These are phyloP conservation scores for Trissonchulus sp. DNA, from an alignment of 2,888 invertebrate species.

Conservation along the genomic window DNA sequence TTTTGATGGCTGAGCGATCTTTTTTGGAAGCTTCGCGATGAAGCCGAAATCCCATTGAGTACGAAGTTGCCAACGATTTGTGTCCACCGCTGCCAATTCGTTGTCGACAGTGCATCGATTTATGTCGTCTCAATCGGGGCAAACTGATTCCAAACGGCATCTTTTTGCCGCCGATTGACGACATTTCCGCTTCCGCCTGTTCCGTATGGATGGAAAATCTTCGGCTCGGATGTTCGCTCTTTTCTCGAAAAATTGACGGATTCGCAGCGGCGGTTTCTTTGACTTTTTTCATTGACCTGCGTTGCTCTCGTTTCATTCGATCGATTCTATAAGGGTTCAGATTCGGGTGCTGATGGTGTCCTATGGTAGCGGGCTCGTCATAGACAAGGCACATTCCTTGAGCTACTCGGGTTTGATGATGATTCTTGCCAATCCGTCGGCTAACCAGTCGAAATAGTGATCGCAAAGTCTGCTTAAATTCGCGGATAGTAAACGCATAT, in stretches of 20 bases:
- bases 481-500: constrained; percentile 51
- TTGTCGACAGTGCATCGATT: too few species aligned
- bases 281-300: too few species aligned
- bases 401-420: too few species aligned
- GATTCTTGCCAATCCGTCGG: not conserved
- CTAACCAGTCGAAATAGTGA: not conserved
- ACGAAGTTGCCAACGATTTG: not conserved
- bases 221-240: not conserved
- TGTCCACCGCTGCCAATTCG: not conserved
- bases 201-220: not conserved
- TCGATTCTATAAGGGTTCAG: too few species aligned
- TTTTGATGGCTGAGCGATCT: too few species aligned
- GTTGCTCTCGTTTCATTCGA: too few species aligned
- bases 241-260: too few species aligned
- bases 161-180: not conserved
- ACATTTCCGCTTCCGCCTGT: not conserved
- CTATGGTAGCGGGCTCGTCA: too few species aligned
- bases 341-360: too few species aligned
- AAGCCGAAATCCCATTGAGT: not conserved
- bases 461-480: constrained; percentile 38
- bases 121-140: not conserved
- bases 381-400: too few species aligned
- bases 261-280: too few species aligned
- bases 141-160: not conserved
- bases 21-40: not conserved